Percentiles rank a stretch among this genome's conserved stretches.
These are phyloP conservation scores for Pseudolaguvia tuberculata DNA, from an alignment of 2,113 vertebrate genomes.

Conservation along the genomic window DNA sequence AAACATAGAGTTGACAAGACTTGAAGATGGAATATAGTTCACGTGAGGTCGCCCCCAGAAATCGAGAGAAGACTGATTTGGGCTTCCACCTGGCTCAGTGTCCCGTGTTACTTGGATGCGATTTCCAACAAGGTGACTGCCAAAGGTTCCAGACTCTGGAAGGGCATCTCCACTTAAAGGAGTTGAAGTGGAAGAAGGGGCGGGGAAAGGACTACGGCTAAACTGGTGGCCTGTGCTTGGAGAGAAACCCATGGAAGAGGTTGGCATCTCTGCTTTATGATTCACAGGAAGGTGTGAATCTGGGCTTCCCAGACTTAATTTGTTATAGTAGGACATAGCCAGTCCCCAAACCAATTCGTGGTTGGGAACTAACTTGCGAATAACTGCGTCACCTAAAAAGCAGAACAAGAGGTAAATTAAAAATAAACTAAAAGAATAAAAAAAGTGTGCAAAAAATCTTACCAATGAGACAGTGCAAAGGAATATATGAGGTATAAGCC, in stretches of 20 bases:
- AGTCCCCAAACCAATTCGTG: slow-evolving; percentile 81
- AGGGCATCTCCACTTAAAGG: slow-evolving; percentile 64
- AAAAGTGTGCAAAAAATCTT: slow-evolving; percentile 26
- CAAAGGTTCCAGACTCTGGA: slow-evolving; percentile 86
- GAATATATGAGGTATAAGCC: slow-evolving; percentile 90
- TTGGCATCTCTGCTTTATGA: slow-evolving; percentile 52
- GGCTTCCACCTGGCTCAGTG: slow-evolving; percentile 55
- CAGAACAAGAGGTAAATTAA: background rate
- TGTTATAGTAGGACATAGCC: slow-evolving; percentile 80
- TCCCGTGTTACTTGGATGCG: slow-evolving; percentile 86
- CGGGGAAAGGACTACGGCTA: slow-evolving; percentile 59
- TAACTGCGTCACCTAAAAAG: slow-evolving; percentile 74
- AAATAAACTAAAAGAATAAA: background rate
- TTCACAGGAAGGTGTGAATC: slow-evolving; percentile 47
- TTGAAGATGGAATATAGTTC: slow-evolving; percentile 42
- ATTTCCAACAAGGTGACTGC: slow-evolving; percentile 89
- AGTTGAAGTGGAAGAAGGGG: slow-evolving; percentile 55
- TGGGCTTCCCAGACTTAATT: slow-evolving; percentile 65
- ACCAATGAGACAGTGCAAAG: slow-evolving; percentile 94
- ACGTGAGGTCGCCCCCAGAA: slow-evolving; percentile 62
- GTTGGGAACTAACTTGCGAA: slow-evolving; percentile 82
- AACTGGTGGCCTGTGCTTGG: slow-evolving; percentile 55
- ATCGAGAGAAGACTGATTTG: slow-evolving; percentile 53
- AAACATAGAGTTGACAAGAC: slow-evolving; percentile 58
- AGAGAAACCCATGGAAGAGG: slow-evolving; percentile 43